phyloP scores from a whole-genome alignment of 2,113 vertebrate species.

The Chaenogobius annularis region DNA sequence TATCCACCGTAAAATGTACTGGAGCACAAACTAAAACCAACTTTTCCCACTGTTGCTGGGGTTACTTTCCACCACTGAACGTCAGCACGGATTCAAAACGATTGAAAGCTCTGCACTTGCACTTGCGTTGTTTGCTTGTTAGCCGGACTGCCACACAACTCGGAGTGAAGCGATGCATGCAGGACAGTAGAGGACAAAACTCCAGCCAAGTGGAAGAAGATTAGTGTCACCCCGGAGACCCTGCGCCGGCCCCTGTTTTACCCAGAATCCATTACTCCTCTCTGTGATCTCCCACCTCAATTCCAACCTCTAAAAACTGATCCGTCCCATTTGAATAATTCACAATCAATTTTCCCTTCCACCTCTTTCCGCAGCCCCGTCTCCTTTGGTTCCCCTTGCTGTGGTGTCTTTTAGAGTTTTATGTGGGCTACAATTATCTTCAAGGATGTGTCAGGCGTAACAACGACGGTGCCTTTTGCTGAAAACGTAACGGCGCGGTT shows the following conservation, averaged over 20 bases:
- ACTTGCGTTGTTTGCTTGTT: constrained; percentile 14
- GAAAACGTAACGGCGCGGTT: background rate
- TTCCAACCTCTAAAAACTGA: constrained; percentile 62
- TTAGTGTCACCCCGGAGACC: constrained; percentile 35
- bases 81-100: no score
- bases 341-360: constrained; percentile 63
- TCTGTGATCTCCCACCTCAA: constrained; percentile 68
- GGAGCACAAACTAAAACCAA: no score
- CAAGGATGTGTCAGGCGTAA: constrained; percentile 3
- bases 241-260: constrained; percentile 29
- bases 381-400: constrained; percentile 17
- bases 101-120: background rate
- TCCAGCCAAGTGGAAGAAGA: constrained; percentile 12
- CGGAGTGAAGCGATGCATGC: constrained; percentile 10
- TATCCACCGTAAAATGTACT: no score
- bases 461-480: background rate
- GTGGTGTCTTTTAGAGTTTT: constrained; percentile 5
- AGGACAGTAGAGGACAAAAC: constrained; percentile 10
- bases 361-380: constrained; percentile 18
- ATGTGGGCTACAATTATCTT: constrained; percentile 34
- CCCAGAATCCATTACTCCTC: constrained; percentile 55
- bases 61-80: no score
- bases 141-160: background rate
- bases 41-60: no score
- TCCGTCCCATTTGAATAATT: constrained; percentile 78